Conservation (phyloP, 2,113 vertebrate species). For the Polyodon spathula region DNA sequence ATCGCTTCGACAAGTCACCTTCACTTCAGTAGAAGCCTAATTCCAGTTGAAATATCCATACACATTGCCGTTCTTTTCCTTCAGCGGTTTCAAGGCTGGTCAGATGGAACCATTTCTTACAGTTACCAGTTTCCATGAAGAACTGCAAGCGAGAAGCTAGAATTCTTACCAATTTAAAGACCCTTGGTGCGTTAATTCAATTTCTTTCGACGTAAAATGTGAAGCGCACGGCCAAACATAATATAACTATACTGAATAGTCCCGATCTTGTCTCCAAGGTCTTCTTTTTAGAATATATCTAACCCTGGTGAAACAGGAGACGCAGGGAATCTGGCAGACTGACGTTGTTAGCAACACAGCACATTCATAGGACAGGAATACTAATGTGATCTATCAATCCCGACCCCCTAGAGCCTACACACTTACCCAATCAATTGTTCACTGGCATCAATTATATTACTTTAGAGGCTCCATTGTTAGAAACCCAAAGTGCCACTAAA, state of each 20-base stretch:
- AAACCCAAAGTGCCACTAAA: constrained; percentile 36
- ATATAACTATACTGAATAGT: constrained; percentile 22
- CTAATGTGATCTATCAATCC: constrained; percentile 55
- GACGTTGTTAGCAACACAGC: constrained; percentile 61
- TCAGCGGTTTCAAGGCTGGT: constrained; percentile 42
- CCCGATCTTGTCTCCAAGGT: constrained; percentile 30
- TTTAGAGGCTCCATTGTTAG: constrained; percentile 43
- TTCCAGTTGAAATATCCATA: constrained; percentile 47
- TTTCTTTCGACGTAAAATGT: constrained; percentile 1
- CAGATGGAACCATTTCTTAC: constrained; percentile 54
- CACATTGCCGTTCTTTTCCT: constrained; percentile 40
- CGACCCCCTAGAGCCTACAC: constrained; percentile 36
- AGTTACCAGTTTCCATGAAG: constrained; percentile 66
- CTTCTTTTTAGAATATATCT: constrained; percentile 42
- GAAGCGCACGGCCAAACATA: constrained; percentile 15
- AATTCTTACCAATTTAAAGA: constrained; percentile 20
- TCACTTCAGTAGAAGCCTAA: constrained; percentile 58
- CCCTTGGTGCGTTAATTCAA: not conserved
- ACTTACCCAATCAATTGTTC: constrained; percentile 36
- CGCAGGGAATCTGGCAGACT: constrained; percentile 60
- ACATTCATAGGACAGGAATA: constrained; percentile 67
- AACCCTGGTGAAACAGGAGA: constrained; percentile 60
- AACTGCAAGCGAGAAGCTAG: constrained; percentile 32
- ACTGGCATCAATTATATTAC: constrained; percentile 43
- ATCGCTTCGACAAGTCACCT: constrained; percentile 67